Conservation (phyloP, 2,113 vertebrate genomes). For the Ariopsis seemanni region DNA sequence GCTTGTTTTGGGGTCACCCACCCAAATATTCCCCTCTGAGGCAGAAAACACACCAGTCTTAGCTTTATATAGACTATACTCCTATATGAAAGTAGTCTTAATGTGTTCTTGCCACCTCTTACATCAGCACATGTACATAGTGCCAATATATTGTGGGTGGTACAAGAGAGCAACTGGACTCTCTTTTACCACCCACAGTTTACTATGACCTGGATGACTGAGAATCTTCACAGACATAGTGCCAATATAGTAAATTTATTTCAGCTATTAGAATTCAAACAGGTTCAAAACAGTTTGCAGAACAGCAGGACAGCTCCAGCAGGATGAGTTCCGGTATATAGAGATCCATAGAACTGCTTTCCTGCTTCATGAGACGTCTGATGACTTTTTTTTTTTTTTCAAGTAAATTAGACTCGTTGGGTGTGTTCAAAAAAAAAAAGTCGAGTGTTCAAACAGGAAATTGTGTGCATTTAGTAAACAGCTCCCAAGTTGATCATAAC, state of each 20-base stretch:
- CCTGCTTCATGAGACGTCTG: not conserved
- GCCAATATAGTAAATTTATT: not conserved
- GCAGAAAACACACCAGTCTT: not conserved
- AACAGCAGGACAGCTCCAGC: not conserved
- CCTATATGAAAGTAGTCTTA: not conserved
- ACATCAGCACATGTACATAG: not conserved
- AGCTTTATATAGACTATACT: not conserved
- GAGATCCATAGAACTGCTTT: not conserved
- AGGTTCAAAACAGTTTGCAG: conserved; percentile 1
- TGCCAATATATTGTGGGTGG: no score
- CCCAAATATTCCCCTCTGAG: not conserved
- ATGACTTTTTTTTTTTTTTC: no score
- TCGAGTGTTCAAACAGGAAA: not conserved
- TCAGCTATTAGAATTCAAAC: not conserved
- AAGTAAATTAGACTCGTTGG: conserved; percentile 7
- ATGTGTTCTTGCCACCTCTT: conserved; percentile 5
- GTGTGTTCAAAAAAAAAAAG: not conserved
- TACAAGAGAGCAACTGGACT: no score
- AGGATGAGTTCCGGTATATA: not conserved
- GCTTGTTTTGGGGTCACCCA: not conserved
- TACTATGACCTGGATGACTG: no score
- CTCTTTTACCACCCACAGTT: no score
- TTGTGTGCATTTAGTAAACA: not conserved
- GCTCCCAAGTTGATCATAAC: not conserved
- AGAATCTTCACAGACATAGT: no score